Evolutionary conservation across 2,113 vertebrate genomes (phyloP).

Genomic region (Gnathonemus longibarbis): DNA sequence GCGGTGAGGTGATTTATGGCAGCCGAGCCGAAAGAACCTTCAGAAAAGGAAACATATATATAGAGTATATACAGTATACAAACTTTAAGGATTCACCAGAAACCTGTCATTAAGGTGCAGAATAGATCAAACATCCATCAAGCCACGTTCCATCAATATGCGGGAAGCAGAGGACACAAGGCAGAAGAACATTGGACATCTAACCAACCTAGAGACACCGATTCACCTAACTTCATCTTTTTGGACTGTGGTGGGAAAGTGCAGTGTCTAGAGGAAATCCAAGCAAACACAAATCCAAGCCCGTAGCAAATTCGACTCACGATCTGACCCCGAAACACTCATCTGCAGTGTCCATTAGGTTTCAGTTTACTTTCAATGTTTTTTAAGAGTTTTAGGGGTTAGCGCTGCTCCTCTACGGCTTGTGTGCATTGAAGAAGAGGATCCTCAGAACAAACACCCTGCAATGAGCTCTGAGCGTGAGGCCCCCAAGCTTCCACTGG

Average conservation of each 20-base stretch:
- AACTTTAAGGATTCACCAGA: neutral
- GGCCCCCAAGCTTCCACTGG: neutral
- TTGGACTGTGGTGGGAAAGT: neutral
- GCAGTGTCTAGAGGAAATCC: neutral
- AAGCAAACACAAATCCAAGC: neutral
- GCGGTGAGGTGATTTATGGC: neutral
- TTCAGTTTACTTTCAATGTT: neutral
- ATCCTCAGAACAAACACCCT: neutral
- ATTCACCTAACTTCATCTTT: neutral
- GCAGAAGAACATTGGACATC: neutral
- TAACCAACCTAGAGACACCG: neutral
- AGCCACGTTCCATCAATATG: neutral
- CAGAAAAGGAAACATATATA: neutral
- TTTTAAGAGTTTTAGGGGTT: neutral
- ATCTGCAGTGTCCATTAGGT: neutral
- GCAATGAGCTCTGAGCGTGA: neutral
- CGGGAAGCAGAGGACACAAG: neutral
- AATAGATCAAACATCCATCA: neutral
- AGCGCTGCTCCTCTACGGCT: neutral
- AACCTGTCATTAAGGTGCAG: neutral
- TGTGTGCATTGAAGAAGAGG: neutral
- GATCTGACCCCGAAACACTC: neutral
- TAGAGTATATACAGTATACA: neutral
- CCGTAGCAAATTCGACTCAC: neutral
- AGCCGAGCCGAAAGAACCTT: neutral